Evolutionary conservation across 2,797 vertebrate genomes (phyloP).

Genomic region (Acrossocheilus fasciatus): DNA sequence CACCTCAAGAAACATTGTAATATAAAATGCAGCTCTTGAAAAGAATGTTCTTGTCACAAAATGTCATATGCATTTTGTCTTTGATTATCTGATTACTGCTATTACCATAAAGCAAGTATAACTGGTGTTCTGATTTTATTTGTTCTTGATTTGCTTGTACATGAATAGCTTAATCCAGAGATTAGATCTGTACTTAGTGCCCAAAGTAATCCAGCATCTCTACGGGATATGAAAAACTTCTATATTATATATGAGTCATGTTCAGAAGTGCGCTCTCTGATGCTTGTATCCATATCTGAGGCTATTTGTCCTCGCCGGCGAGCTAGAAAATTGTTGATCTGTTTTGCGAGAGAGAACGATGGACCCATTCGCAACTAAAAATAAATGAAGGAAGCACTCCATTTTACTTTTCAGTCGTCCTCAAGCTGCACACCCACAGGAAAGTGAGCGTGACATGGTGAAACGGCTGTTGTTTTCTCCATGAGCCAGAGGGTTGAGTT

Average conservation of each 20-base stretch:
- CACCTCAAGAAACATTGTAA: neutral
- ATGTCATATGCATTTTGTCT: neutral
- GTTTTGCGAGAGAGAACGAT: neutral
- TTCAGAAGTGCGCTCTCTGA: neutral
- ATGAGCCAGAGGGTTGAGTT: slow-evolving; percentile 13
- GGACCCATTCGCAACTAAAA: neutral
- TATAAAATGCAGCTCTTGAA: neutral
- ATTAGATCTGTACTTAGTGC: neutral
- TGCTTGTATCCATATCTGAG: neutral
- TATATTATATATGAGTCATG: neutral
- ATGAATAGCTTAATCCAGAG: neutral
- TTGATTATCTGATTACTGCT: neutral
- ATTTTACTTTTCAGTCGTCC: slow-evolving; percentile 26
- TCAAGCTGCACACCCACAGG: slow-evolving; percentile 21
- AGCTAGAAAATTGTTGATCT: neutral
- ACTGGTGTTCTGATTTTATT: neutral
- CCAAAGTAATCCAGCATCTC: neutral
- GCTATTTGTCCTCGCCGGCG: neutral
- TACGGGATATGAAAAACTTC: neutral
- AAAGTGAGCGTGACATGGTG: neutral
- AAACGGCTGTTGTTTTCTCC: slow-evolving; percentile 38
- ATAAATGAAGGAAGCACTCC: slow-evolving; percentile 35
- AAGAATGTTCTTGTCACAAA: neutral
- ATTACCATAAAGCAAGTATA: neutral
- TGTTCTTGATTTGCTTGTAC: neutral